Evolutionary conservation across 2,113 vertebrate genomes (phyloP).

Genomic region (Hassar affinis): DNA sequence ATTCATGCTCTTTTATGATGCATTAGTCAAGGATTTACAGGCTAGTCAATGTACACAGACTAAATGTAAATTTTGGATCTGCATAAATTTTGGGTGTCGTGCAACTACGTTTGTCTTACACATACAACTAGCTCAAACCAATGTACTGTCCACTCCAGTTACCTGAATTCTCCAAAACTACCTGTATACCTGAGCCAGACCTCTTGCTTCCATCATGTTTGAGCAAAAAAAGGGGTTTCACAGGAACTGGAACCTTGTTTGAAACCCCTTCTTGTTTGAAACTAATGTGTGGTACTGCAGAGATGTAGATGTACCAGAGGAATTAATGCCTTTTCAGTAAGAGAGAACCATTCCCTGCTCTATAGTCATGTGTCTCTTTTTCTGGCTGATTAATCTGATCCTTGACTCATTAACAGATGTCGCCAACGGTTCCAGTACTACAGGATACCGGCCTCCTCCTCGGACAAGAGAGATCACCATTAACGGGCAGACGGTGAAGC

Average conservation of each 20-base stretch:
- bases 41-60: background rate
- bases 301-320: too few species aligned
- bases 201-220: background rate
- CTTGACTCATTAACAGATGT: conserved; percentile 75
- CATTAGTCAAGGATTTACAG: background rate
- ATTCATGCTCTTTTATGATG: background rate
- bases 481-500: conserved; percentile 94
- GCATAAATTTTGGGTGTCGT: background rate
- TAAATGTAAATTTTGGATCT: background rate
- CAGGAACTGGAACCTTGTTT: background rate
- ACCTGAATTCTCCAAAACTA: background rate
- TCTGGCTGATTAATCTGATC: background rate
- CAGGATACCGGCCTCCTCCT: conserved; percentile 91
- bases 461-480: conserved; percentile 95
- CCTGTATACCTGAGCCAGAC: background rate
- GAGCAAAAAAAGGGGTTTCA: background rate
- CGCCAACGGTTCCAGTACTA: conserved; percentile 86
- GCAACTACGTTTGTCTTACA: background rate
- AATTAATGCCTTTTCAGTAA: background rate
- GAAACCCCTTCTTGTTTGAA: background rate
- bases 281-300: background rate
- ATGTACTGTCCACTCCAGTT: background rate
- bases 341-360: background rate
- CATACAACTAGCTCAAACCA: background rate
- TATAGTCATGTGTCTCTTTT: background rate